Evolutionary conservation across 2,113 vertebrate species (phyloP).

Genomic region (Psammodynastes pulverulentus): DNA sequence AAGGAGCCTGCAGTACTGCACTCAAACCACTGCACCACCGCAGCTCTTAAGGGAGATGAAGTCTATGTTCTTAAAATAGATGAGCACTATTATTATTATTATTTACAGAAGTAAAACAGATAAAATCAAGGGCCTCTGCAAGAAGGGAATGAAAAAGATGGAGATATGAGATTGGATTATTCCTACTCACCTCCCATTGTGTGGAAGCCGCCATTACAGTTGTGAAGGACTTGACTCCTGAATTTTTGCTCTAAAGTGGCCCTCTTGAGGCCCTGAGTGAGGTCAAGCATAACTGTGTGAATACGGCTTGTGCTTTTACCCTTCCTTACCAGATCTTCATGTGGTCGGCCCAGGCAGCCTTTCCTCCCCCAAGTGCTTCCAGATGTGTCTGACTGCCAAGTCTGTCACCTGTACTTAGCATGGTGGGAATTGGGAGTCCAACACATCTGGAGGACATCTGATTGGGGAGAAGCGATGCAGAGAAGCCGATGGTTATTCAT

Average conservation of each 20-base stretch:
- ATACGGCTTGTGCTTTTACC: not conserved
- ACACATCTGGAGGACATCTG: not conserved
- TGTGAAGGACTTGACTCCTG: not conserved
- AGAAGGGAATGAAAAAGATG: not conserved
- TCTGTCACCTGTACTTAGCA: not conserved
- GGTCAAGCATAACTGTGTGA: not conserved
- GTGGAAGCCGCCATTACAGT: not conserved
- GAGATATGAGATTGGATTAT: not conserved
- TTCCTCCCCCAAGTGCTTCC: not conserved
- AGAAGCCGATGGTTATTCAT: not conserved
- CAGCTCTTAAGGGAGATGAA: not conserved
- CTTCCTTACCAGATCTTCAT: not conserved
- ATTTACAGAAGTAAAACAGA: not conserved
- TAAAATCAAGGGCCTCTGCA: not conserved
- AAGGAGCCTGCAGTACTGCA: no score
- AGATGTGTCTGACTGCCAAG: not conserved
- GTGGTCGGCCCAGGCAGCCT: not conserved
- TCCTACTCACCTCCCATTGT: not conserved
- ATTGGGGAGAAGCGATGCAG: not conserved
- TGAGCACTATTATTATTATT: not conserved
- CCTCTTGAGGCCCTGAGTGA: not conserved
- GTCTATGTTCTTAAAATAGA: not conserved
- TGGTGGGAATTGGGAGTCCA: not conserved
- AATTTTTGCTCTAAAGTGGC: not conserved
- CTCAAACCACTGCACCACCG: no score